Evolutionary conservation across 2,888 invertebrate species (phyloP).

Genomic region (Epirrhoe tristata): DNA sequence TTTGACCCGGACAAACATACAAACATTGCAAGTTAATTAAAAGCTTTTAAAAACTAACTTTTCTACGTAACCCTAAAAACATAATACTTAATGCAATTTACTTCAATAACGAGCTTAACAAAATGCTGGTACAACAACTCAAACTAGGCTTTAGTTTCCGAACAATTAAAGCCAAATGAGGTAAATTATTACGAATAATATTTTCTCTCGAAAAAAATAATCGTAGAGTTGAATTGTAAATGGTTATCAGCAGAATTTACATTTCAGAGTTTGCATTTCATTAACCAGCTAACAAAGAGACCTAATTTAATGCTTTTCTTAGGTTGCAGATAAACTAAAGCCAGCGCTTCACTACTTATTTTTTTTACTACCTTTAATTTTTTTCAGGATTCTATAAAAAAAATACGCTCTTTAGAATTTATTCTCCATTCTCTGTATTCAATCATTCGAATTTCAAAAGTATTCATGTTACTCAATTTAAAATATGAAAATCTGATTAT

Average conservation of each 20-base stretch:
- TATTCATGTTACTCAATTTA: too few relatives aligned
- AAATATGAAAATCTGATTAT: too few relatives aligned
- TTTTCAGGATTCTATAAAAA: too few relatives aligned
- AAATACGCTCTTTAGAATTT: too few relatives aligned
- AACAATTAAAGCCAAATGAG: not conserved
- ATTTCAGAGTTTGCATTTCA: constrained; percentile 79
- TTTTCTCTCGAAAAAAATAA: constrained; percentile 25
- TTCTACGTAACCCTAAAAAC: too few relatives aligned
- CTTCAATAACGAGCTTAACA: not conserved
- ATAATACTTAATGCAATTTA: not conserved
- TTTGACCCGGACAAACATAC: too few relatives aligned
- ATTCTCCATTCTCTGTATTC: too few relatives aligned
- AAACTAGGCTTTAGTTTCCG: not conserved
- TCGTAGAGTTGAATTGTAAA: constrained; percentile 30
- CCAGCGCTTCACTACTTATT: constrained; percentile 3
- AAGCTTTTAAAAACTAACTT: too few relatives aligned
- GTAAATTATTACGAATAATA: constrained; percentile 10
- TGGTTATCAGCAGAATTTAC: constrained; percentile 65
- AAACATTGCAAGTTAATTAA: too few relatives aligned
- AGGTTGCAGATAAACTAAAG: constrained; percentile 7
- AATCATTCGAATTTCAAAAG: too few relatives aligned
- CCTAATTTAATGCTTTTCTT: constrained; percentile 58
- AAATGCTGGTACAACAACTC: not conserved
- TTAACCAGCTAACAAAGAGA: constrained; percentile 74
- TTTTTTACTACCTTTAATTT: too few relatives aligned